These are phyloP conservation scores for Vimba vimba DNA, from an alignment of 2,113 vertebrate genomes.

Conservation along the genomic window DNA sequence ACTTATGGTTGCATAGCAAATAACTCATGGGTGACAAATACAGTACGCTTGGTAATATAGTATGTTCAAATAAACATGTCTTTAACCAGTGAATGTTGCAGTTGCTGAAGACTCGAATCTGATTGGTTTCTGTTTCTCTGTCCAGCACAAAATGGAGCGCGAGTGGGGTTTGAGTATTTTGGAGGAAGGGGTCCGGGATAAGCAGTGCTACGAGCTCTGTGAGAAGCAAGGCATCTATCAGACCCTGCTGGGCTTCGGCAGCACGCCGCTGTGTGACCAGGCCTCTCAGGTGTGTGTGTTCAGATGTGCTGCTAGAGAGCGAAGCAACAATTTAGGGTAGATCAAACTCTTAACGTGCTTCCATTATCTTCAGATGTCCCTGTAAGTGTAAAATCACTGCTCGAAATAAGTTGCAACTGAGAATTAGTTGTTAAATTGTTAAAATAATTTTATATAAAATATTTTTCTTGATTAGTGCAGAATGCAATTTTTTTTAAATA, in stretches of 20 bases:
- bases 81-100: background rate
- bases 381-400: background rate
- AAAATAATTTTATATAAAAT: too few species aligned
- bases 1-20: background rate
- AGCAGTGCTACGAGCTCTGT: slow-evolving; percentile 82
- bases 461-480: too few species aligned
- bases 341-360: background rate
- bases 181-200: slow-evolving; percentile 84
- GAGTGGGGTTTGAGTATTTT: slow-evolving; percentile 87
- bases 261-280: slow-evolving; percentile 84
- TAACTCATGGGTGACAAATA: background rate
- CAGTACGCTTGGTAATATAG: background rate
- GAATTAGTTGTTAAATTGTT: background rate
- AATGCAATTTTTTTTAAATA: too few species aligned
- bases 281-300: slow-evolving; percentile 75
- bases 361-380: background rate
- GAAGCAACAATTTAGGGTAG: background rate
- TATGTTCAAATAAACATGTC: background rate
- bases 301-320: background rate
- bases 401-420: background rate
- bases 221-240: slow-evolving; percentile 86
- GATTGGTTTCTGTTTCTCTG: slow-evolving; percentile 9
- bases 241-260: slow-evolving; percentile 84
- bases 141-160: slow-evolving; percentile 85
- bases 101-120: background rate